Evolutionary conservation across 2,888 invertebrate genomes (phyloP).

Genomic region (Patella pellucida): DNA sequence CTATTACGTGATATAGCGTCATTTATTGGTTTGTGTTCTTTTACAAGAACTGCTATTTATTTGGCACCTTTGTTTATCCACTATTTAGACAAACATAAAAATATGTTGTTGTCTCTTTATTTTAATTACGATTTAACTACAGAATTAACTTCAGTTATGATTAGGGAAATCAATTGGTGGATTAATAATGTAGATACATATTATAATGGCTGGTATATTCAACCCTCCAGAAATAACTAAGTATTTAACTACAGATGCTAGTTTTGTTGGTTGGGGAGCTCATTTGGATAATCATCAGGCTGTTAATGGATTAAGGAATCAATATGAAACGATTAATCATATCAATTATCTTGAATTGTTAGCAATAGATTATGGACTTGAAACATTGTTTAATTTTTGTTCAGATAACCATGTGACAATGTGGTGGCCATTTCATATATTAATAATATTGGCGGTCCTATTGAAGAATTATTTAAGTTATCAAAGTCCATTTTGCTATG

Average conservation of each 20-base stretch:
- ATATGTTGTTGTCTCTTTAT: background rate
- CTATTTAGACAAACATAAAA: background rate
- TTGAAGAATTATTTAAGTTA: background rate
- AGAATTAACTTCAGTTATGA: background rate
- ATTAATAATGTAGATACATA: background rate
- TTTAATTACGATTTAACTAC: background rate
- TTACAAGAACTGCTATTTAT: background rate
- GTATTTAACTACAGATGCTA: background rate
- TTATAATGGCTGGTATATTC: background rate
- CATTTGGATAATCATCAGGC: background rate
- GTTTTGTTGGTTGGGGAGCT: background rate
- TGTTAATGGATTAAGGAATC: background rate
- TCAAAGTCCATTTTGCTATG: slow-evolving; percentile 26
- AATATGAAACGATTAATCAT: background rate
- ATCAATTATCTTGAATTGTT: background rate
- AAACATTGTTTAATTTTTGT: background rate
- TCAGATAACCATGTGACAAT: slow-evolving; percentile 19
- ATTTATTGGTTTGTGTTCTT: background rate
- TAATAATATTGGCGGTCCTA: background rate
- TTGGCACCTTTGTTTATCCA: background rate
- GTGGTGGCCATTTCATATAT: slow-evolving; percentile 9
- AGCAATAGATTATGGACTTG: background rate
- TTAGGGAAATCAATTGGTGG: background rate
- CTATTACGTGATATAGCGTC: background rate
- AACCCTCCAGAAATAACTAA: background rate